phyloP scores from a whole-genome alignment of 2,888 invertebrate genomes.

The Lottia scabra region DNA sequence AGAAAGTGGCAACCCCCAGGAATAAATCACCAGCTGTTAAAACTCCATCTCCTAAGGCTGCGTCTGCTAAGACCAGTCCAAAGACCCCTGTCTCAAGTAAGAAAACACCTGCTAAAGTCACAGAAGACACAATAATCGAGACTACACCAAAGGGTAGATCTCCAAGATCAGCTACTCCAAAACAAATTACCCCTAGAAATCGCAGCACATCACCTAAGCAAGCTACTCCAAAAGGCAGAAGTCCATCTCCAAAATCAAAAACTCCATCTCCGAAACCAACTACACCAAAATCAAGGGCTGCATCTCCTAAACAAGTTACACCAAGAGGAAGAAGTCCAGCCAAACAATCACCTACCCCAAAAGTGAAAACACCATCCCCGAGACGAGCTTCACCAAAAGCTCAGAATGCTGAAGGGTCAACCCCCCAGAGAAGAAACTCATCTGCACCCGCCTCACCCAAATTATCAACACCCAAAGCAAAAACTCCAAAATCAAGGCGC shows the following conservation, averaged over 20 bases:
- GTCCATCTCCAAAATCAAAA: slow-evolving; percentile 20
- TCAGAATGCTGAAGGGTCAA: slow-evolving; percentile 8
- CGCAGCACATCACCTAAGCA: slow-evolving; percentile 23
- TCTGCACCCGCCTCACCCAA: neutral
- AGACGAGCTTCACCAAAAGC: slow-evolving; percentile 17
- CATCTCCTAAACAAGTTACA: slow-evolving; percentile 15
- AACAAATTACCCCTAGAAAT: slow-evolving; percentile 10
- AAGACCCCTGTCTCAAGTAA: slow-evolving; percentile 17
- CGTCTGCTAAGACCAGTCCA: slow-evolving; percentile 20
- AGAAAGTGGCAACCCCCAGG: neutral
- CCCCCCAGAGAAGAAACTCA: neutral
- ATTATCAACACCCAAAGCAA: neutral
- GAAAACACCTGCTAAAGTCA: slow-evolving; percentile 2
- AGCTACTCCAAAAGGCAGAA: slow-evolving; percentile 13
- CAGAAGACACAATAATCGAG: neutral
- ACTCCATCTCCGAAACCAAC: slow-evolving; percentile 14
- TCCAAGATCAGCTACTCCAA: slow-evolving; percentile 4
- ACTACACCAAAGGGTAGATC: slow-evolving; percentile 10
- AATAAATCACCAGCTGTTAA: slow-evolving; percentile 11
- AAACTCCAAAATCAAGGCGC: slow-evolving; percentile 13
- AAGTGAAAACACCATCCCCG: neutral
- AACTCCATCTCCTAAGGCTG: too few relatives aligned
- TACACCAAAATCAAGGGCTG: slow-evolving; percentile 5
- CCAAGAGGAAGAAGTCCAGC: neutral
- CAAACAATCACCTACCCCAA: neutral